Evolutionary conservation across 1,140 invertebrate genomes (phyloP).

Genomic region (Oscheius sp.): DNA sequence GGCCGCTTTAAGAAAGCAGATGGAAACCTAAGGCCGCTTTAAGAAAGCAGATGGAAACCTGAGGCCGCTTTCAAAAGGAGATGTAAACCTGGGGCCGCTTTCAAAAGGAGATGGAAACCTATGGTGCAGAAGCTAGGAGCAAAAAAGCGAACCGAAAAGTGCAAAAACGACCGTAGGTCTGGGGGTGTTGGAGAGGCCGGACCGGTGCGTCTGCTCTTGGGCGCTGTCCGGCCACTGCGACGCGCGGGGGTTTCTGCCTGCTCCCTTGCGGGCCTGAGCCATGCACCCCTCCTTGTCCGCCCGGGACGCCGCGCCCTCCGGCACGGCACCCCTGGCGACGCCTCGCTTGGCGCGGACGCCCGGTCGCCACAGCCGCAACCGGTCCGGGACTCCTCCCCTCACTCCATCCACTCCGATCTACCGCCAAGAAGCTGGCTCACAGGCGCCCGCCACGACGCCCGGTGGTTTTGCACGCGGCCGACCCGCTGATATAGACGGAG

Average conservation of each 20-base stretch:
- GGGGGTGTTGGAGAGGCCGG: slow-evolving; percentile 17
- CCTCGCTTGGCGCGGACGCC: slow-evolving; percentile 33
- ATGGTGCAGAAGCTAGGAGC: too few species aligned
- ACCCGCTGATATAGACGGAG: too few species aligned
- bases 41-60: too few species aligned
- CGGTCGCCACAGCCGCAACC: slow-evolving; percentile 20
- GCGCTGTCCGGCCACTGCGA: slow-evolving; percentile 34
- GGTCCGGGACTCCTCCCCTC: slow-evolving; percentile 23
- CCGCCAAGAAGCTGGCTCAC: slow-evolving; percentile 32
- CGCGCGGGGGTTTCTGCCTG: slow-evolving; percentile 62
- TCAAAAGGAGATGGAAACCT: too few species aligned
- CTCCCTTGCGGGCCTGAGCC: slow-evolving; percentile 32
- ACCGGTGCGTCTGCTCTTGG: slow-evolving; percentile 1
- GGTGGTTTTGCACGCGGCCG: too few species aligned
- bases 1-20: too few species aligned
- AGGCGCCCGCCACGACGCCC: slow-evolving; percentile 34
- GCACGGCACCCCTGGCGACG: slow-evolving; percentile 21
- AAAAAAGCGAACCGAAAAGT: too few species aligned
- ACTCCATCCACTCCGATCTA: slow-evolving; percentile 30
- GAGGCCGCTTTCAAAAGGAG: too few species aligned
- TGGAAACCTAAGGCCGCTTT: too few species aligned
- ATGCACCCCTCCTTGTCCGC: slow-evolving; percentile 30
- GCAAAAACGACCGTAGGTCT: slow-evolving; percentile 15
- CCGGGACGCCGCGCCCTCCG: slow-evolving; percentile 18
- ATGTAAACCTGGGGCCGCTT: too few species aligned